Conservation (phyloP, 1,140 invertebrate species). For the Apis cerana region DNA sequence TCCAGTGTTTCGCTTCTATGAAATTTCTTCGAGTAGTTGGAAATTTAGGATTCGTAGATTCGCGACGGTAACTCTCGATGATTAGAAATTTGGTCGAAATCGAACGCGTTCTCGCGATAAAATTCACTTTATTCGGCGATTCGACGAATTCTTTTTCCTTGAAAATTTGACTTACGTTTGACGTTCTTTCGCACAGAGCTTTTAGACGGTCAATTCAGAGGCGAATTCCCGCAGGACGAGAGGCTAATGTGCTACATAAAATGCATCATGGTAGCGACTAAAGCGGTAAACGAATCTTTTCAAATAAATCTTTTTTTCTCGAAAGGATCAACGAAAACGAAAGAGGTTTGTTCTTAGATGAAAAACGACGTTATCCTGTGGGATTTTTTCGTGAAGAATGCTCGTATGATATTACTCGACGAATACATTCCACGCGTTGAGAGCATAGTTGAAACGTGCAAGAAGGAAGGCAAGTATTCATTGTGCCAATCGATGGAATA, state of each 20-base stretch:
- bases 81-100: not conserved
- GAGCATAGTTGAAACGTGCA: not conserved
- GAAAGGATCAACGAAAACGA: not conserved
- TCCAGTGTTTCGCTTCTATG: too few species aligned
- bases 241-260: constrained; percentile 58
- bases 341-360: constrained; percentile 24
- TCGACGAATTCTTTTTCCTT: too few species aligned
- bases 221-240: constrained; percentile 56
- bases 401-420: not conserved
- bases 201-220: constrained; percentile 32
- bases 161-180: not conserved
- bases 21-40: too few species aligned
- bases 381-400: not conserved
- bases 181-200: constrained; percentile 46
- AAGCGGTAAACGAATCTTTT: constrained; percentile 52
- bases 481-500: too few species aligned
- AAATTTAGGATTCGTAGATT: too few species aligned
- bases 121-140: too few species aligned
- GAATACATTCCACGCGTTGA: not conserved
- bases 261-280: constrained; percentile 59
- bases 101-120: not conserved
- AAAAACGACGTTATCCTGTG: constrained; percentile 39
- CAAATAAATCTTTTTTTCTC: not conserved
- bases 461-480: not conserved
- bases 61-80: too few species aligned